Percentiles rank a stretch among this genome's conserved stretches.
These are phyloP conservation scores for Myodes glareolus DNA, from an alignment of 2,113 vertebrate species.

Conservation along the genomic window DNA sequence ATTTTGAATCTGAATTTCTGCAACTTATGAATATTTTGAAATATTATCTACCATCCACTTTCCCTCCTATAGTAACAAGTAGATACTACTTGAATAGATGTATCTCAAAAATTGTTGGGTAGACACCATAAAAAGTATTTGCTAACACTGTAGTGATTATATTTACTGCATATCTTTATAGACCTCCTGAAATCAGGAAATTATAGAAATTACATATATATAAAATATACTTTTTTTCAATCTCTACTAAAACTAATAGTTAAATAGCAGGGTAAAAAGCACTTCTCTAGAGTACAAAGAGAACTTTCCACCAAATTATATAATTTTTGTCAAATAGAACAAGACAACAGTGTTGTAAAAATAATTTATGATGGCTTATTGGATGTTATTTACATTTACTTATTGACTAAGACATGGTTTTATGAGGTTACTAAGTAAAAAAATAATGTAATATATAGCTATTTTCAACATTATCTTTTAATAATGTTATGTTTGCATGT, in stretches of 20 bases:
- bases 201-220: background rate
- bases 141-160: background rate
- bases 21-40: background rate
- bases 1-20: background rate
- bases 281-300: background rate
- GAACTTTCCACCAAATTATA: background rate
- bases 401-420: background rate
- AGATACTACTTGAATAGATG: background rate
- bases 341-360: background rate
- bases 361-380: background rate
- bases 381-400: constrained; percentile 30
- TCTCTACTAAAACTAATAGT: background rate
- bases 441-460: background rate
- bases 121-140: background rate
- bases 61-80: too few relatives aligned
- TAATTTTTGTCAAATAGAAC: background rate
- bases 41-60: background rate
- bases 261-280: background rate
- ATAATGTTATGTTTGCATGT: background rate
- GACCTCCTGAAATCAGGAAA: background rate
- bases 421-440: background rate
- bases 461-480: background rate
- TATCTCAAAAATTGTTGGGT: background rate
- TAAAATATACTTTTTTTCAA: background rate
- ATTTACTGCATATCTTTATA: background rate